A percentile compares a stretch with the other conserved stretches of the same genome.
Conservation (phyloP, 2,797 vertebrate species). For the Falco novaeseelandiae region DNA sequence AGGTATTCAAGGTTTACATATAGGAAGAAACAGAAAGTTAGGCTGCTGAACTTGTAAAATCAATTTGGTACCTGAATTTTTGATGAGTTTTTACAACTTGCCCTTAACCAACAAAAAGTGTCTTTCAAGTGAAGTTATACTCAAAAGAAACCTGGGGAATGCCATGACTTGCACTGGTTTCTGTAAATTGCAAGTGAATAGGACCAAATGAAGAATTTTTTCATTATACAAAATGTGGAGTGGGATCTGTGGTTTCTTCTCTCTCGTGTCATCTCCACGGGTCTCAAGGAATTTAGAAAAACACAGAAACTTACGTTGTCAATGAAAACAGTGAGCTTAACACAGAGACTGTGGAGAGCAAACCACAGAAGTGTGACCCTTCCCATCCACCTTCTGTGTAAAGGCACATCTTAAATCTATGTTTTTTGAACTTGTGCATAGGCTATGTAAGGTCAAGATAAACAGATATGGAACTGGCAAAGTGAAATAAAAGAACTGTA, state of each 20-base stretch:
- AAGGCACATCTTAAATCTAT: neutral
- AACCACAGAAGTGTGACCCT: neutral
- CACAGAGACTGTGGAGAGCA: neutral
- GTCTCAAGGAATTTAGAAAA: neutral
- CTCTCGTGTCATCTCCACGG: accelerated
- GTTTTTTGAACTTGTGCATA: neutral
- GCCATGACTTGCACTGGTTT: neutral
- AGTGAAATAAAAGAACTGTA: neutral
- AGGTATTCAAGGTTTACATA: neutral
- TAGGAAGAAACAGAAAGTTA: neutral
- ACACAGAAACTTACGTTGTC: neutral
- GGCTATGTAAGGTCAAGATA: neutral
- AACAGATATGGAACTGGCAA: neutral
- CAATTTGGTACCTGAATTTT: neutral
- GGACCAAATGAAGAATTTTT: neutral
- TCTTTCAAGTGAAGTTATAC: neutral
- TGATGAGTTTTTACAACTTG: neutral
- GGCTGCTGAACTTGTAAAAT: neutral
- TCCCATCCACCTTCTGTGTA: neutral
- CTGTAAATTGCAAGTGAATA: neutral
- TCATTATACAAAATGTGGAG: neutral
- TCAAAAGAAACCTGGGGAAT: neutral
- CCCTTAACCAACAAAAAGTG: neutral
- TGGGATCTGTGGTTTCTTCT: neutral
- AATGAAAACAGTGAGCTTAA: neutral